Base-by-base conservation (phyloP, 1,140 invertebrate species). In the Drosophila guanche region DNA sequence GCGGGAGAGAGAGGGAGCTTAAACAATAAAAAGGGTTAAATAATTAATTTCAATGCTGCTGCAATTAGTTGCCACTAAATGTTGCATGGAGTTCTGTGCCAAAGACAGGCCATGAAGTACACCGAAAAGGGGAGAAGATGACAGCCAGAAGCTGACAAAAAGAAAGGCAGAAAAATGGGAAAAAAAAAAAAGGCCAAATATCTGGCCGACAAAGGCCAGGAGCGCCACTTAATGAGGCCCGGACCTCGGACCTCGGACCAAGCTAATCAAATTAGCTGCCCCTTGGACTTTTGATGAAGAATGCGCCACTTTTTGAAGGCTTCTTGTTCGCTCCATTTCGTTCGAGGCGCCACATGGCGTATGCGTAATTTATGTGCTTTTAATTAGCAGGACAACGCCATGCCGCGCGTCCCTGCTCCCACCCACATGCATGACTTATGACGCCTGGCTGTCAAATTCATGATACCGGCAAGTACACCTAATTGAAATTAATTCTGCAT, bases 1-100 rank as follows among this genome's bases (percentile, higher is more conserved):
- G 29, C 51, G 16, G 16, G 16, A 20, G 16, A 20, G 16, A 20
- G 16, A 20, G 16, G 16, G 16, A 61, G 76, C 77, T 86, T 86
- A 88, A 86, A 86, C 83, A 86, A 86, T 86, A 86, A 86, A 86
- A 86, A 86, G 83, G 83, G 83, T 86, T 86, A 88, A 86, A 86
- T 83, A 86, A 86, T 86, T 86, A 86, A 86, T 86, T 86, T 86
- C 83, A 86, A 88, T 83, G 83, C 83, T 83, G 79, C 76, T 86
- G 83, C 83, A 86, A 86, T 86, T 86, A 86, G 83, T 86, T 86
- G 85, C 84, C 83, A 86, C 83, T 86, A 86, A 88, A 86, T 86
- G 77, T 83, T 86, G 76, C 75, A 86, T 86, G 83, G 83, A 83
- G 70, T 47, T 78, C 61, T 81, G 72, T 86, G 62, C 62, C 33